Base-by-base conservation (phyloP, 1,140 invertebrate genomes). In the Araneus ventricosus region DNA sequence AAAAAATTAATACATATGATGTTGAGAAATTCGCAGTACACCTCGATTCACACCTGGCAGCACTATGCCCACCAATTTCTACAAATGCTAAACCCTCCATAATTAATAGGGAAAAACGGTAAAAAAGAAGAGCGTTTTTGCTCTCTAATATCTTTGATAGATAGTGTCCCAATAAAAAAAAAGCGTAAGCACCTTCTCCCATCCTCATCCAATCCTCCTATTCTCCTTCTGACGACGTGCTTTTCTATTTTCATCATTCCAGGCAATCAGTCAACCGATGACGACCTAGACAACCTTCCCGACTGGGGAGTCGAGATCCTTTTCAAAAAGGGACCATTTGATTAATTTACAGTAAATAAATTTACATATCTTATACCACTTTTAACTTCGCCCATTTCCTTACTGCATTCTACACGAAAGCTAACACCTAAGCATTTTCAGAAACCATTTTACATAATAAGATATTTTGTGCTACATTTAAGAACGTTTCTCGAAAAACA, bases 231-330 rank as follows among this genome's bases (percentile, higher is more conserved):
- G 14, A 75, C 34, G 17, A 7, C 88, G 20, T n/a, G 30, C 61
- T 88, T 86, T 67, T 88, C 61, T 88, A 37, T 89, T 79, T 67
- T 89, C 88, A 89, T 89, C 79, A 89, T 89, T 89, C 79, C 88
- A 89, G 88, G 88, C 88, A 89, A 75, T 89, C 88, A 57, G 34
- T 89, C 88, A 79, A 89, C 30, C 57, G 61, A 88, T 88, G 86
- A 67, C 86, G 86, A 67, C 61, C 86, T 45, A 88, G 61, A 67
- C 88, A 79, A 75, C 88, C 70, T 89, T 89, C 88, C 41, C 30
- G 57, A 34, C 57, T 41, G 14, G 86, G 30, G n/a, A 24, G 39
- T 85, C 82, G 57, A 39, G 39, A 89, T 79, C 88, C 70, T 30
- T 89, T 57, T 89, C 88, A 57, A 90, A 79, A 52, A 52, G 17